Base-by-base conservation (phyloP, 2,113 vertebrate genomes). In the Delphinus delphis region DNA sequence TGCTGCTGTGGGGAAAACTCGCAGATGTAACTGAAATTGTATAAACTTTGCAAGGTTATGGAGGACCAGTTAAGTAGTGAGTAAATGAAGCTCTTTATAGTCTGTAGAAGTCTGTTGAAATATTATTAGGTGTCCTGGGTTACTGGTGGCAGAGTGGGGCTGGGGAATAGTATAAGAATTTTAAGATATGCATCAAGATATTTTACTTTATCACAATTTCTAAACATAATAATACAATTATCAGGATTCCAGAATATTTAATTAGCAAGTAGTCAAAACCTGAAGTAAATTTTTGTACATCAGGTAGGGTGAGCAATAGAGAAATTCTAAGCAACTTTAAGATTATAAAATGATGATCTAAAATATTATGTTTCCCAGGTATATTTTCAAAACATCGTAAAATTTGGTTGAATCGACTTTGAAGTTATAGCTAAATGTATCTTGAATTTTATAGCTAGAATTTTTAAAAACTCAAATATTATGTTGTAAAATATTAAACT, bases 401-500 rank as follows among this genome's bases (percentile, higher is more conserved):
- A 53, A 60, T 68, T 86, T n/a, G 44, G 8, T 81, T 26, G 36
- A 80, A 58, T n/a, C 50, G 63, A 58, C 8, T 65, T 63, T 81
- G 60, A 76, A 50, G 2, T 71, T 86, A 31, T 47, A 38, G 90
- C 18, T 90, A 73, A 55, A 63, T 65, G 84, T 65, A 73, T 74
- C 47, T 63, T 87, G 18, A 41, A 38, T 26, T 50, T 90, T 87
- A 88, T 58, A 41, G 11, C 12, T 86, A 38, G 5, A 63, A 44
- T 41, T 96, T 76, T 84, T 63, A 31, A 73, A 96, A n/a, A 44
- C 26, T 58, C 8, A 67, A 55, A 67, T 50, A 25, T 58, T 81
- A 17, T 53, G 33, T 47, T 55, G 67, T 33, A 62, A 50, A 76
- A 60, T 68, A 83, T 20, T 67, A 8, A 11, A 18, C 77, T 68